These are phyloP conservation scores for Apoda limacodes DNA, from an alignment of 2,888 invertebrate genomes.

Conservation along the genomic window DNA sequence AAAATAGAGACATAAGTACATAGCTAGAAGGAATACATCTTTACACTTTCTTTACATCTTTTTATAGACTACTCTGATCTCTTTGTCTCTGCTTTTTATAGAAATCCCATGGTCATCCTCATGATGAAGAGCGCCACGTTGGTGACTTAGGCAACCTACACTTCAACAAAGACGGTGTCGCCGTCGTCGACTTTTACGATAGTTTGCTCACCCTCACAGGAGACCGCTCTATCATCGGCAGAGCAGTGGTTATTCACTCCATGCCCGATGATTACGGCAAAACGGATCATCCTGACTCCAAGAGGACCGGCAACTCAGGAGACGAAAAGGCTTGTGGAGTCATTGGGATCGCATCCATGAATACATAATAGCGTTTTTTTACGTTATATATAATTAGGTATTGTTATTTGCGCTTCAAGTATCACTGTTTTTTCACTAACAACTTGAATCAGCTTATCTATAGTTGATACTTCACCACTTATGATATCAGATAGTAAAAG, in stretches of 20 bases:
- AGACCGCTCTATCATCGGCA: conserved; percentile 75
- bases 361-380: too few species aligned
- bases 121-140: conserved; percentile 77
- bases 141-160: conserved; percentile 88
- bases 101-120: conserved; percentile 81
- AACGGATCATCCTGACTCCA: conserved; percentile 76
- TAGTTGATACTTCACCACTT: too few species aligned
- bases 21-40: too few species aligned
- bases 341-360: conserved; percentile 81
- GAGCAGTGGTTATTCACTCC: conserved; percentile 82
- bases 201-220: conserved; percentile 74
- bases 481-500: too few species aligned
- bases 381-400: too few species aligned
- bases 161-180: conserved; percentile 70
- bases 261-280: conserved; percentile 81
- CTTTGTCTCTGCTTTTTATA: too few species aligned
- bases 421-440: too few species aligned
- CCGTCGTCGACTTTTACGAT: conserved; percentile 73
- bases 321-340: conserved; percentile 84
- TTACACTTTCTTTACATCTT: too few species aligned
- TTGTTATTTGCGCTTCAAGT: too few species aligned
- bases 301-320: conserved; percentile 87
- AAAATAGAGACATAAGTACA: too few species aligned
- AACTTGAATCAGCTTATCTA: too few species aligned
- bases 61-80: too few species aligned